phyloP scores from a whole-genome alignment of 2,888 invertebrate species.

The Biston betularia region DNA sequence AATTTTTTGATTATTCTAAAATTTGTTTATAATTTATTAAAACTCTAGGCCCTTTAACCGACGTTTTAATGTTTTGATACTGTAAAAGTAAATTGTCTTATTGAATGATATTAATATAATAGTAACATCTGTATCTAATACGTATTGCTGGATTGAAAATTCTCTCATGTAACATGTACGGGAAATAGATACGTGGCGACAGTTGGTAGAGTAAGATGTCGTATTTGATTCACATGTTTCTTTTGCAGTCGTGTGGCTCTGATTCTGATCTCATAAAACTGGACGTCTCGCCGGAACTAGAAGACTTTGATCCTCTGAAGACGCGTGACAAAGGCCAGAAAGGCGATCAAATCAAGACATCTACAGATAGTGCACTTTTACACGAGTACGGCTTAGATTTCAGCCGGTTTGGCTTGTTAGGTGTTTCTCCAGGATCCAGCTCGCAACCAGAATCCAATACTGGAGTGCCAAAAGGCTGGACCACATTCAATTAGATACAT shows the following conservation, averaged over 20 bases:
- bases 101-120: neutral
- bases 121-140: slow-evolving; percentile 1
- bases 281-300: slow-evolving; percentile 76
- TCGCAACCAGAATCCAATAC: slow-evolving; percentile 57
- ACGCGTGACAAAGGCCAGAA: slow-evolving; percentile 69
- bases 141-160: neutral
- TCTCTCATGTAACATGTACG: slow-evolving; percentile 8
- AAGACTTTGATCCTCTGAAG: slow-evolving; percentile 79
- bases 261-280: slow-evolving; percentile 80
- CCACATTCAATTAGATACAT: slow-evolving; percentile 72
- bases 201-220: slow-evolving; percentile 1
- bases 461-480: slow-evolving; percentile 75
- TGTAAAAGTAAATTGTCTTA: neutral
- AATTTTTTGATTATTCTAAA: too few species aligned
- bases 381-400: slow-evolving; percentile 92
- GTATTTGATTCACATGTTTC: slow-evolving; percentile 65
- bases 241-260: slow-evolving; percentile 79
- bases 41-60: neutral
- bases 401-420: slow-evolving; percentile 79
- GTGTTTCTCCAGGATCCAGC: slow-evolving; percentile 70
- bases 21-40: neutral
- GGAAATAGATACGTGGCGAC: neutral
- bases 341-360: slow-evolving; percentile 70
- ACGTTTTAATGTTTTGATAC: neutral
- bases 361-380: slow-evolving; percentile 88